Percentiles rank a stretch among this genome's conserved stretches.
Evolutionary conservation across 37 sponge, comb jelly and placozoan species (phyloP).

Genomic region (Tethya wilhelma): DNA sequence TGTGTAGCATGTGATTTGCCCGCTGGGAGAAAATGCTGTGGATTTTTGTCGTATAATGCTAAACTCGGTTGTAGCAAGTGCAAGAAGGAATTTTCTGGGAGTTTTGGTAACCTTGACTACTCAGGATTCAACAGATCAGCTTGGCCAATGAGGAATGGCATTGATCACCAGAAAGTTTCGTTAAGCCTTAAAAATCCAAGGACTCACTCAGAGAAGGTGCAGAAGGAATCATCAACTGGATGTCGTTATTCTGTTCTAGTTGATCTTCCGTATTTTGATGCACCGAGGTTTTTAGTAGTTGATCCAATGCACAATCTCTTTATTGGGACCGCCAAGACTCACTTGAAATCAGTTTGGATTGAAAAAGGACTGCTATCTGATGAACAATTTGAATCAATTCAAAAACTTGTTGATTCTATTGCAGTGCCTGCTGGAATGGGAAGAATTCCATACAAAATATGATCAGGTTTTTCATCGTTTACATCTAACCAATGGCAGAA

Average conservation of each 20-base stretch:
- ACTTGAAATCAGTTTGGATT: conserved; percentile 12
- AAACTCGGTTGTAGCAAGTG: conserved; percentile 31
- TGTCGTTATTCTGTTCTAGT: conserved; percentile 37
- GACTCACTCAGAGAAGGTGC: not conserved
- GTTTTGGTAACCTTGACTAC: conserved; percentile 6
- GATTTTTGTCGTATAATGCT: conserved; percentile 37
- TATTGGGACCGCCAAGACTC: conserved; percentile 61
- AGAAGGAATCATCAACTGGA: conserved; percentile 15
- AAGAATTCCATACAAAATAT: conserved; percentile 54
- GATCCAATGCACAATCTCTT: conserved; percentile 81
- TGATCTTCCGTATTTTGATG: conserved; percentile 66
- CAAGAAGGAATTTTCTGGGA: conserved; percentile 3
- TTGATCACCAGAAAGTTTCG: not conserved
- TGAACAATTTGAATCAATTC: conserved; percentile 1
- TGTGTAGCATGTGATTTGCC: conserved; percentile 46
- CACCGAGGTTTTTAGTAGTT: conserved; percentile 32
- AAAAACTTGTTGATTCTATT: conserved; percentile 20
- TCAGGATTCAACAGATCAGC: conserved; percentile 32
- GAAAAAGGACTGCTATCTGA: not conserved
- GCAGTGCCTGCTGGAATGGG: conserved; percentile 50
- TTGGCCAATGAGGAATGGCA: not conserved
- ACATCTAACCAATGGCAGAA: conserved; percentile 68
- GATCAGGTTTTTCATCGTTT: conserved; percentile 12
- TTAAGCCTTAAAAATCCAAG: not conserved
- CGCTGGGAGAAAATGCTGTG: conserved; percentile 47